Base-by-base conservation (phyloP, 2,888 invertebrate genomes). In the Perizoma affinitatum region DNA sequence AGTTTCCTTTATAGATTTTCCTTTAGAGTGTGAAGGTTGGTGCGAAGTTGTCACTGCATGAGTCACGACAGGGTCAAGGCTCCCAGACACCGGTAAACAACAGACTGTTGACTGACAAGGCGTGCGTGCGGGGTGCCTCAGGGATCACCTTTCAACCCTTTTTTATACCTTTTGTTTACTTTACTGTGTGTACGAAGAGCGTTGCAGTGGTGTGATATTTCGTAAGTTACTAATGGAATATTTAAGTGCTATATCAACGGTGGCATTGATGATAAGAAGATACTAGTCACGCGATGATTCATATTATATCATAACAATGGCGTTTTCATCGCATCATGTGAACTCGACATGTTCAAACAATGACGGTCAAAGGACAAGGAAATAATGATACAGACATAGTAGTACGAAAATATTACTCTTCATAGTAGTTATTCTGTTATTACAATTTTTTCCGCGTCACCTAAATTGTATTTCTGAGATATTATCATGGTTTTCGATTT, bases 61-160 rank as follows among this genome's bases (percentile, higher is more conserved):
- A 82, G 70, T 82, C 79, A 78, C 67, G 53, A 66, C 64, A 80
- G 76, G 83, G 82, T 83, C 84, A 83, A 80, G 85, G 82, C 61
- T 61, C 40, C 11, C 57, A 59, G 66, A 58, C 48, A 51, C 58
- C 36, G 36, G 60, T 62, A 56, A 63, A 64, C 62, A 64, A 57
- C 58, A 61, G 44, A 56, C 40, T 55, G 66, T 72, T 58, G 38
- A 6, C 7, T 38, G 56, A 68, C 70, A 75, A 42, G 53, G 53
- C 38, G 42, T 75, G 76, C 72, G 73, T 77, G 73, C 58, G 78
- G 79, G 45, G 72, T 82, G 43, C 74, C 75, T 63, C 81, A 80
- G 71, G 84, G 80, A 59, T 65, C 62, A 43, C 64, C 58, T 61
- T 69, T 75, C 40, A 68, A 69, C 40, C 78, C 72, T 55, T 58